Conservation (phyloP, 1,140 invertebrate species). For the Maconellicoccus hirsutus region DNA sequence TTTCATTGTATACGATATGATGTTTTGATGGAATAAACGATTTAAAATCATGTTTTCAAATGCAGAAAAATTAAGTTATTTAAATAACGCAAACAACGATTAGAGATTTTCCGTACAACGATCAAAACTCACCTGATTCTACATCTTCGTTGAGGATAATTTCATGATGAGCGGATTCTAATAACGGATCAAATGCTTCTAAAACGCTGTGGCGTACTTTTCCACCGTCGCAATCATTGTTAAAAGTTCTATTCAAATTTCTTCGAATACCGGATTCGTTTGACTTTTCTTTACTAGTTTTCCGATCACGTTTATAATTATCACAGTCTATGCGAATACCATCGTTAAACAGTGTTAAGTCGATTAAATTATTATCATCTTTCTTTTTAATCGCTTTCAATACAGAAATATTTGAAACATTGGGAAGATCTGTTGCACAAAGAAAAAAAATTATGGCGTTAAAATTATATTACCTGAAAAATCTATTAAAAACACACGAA, state of each 20-base stretch:
- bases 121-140: conserved; percentile 19
- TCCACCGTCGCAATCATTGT: conserved; percentile 33
- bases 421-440: not conserved
- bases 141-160: not conserved
- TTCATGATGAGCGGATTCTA: conserved; percentile 31
- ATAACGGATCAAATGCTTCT: conserved; percentile 71
- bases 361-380: conserved; percentile 44
- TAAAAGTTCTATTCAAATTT: not conserved
- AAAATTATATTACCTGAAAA: not conserved
- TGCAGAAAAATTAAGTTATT: no score
- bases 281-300: not conserved
- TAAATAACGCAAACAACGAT: no score
- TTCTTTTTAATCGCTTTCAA: conserved; percentile 41
- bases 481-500: not conserved
- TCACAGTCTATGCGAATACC: conserved; percentile 26
- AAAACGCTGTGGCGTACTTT: conserved; percentile 42
- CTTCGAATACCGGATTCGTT: not conserved
- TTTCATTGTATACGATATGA: no score
- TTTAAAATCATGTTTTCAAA: no score
- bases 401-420: conserved; percentile 29
- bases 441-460: not conserved
- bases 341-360: conserved; percentile 39
- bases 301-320: not conserved
- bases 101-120: not conserved
- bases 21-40: no score